Evolutionary conservation across 2,113 vertebrate species (phyloP), one percentile per base, ranked within the genome.

Genomic region (Sminthopsis crassicaudata): DNA sequence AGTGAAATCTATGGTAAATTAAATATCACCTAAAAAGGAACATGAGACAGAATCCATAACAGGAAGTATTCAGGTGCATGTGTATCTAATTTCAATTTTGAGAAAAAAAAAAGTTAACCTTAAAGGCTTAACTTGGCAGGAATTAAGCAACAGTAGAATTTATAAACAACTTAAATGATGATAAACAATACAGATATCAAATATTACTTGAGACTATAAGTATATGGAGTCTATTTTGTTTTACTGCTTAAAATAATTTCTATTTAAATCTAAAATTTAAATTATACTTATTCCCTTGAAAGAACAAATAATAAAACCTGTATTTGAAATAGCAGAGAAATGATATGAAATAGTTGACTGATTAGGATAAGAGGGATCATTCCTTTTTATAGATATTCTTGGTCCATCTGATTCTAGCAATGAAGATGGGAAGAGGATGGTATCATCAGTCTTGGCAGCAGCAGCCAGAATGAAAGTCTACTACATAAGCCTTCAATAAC

Each of bases 221-320:
- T 76, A 96, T 92, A 60, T 27, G 30, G 60, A 95, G 54, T 94
- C 90, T 46, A 91, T 91, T 95, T 51, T 48, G 48, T 94, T 22
- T 84, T 53, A 96, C 95, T 57, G 54, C 36, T 90, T 22, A 93
- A 93, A 96, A 90, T 89, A 97, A 94, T 92, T 91, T 25, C 92
- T 54, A 94, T 95, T 91, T 51, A 92, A 88, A 42, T 95, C 46
- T 57, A 89, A 97, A 95, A 2, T 88, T 14, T 27, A 90, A 90
- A 92, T 42, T 36, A 67, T 67, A 36, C 46, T 91, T 25, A 94
- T 92, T 89, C 12, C 27, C 60, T 76, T 76, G 36, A 76, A 76
- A 76, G 60, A 76, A n/a, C 60, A 76, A 76, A 76, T n/a, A n/a
- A 76, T 14, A n/a, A 36, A 76, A 76, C n/a, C 36, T n/a, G n/a